Percentiles rank a stretch among this genome's conserved stretches.
These are phyloP conservation scores for Acromyrmex charruanus DNA, from an alignment of 1,140 invertebrate genomes.

Conservation along the genomic window DNA sequence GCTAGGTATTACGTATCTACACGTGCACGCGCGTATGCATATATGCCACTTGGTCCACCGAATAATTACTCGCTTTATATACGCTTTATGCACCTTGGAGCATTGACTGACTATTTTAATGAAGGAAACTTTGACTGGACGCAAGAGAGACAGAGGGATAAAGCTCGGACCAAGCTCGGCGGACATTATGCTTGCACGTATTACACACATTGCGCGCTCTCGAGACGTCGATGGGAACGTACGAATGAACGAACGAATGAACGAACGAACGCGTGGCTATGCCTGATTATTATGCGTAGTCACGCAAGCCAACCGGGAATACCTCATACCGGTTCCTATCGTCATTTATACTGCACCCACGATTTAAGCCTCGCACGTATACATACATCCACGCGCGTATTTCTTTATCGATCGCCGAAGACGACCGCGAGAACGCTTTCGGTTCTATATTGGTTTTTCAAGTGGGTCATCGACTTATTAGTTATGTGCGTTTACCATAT, in stretches of 20 bases:
- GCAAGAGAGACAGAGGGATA: conserved; percentile 19
- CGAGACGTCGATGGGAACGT: conserved; percentile 39
- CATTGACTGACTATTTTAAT: conserved; percentile 66
- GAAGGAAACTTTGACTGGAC: conserved; percentile 46
- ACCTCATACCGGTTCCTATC: conserved; percentile 39
- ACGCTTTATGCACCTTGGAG: conserved; percentile 62
- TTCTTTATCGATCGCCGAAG: conserved; percentile 64
- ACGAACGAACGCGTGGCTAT: conserved; percentile 4
- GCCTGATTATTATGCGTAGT: conserved; percentile 71
- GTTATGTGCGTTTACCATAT: conserved; percentile 26
- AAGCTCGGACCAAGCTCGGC: conserved; percentile 1
- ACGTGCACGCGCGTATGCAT: conserved; percentile 33
- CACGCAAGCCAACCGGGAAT: conserved; percentile 60
- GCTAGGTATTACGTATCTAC: conserved; percentile 38
- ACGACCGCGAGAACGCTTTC: conserved; percentile 25
- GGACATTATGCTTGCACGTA: conserved; percentile 24
- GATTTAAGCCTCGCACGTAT: conserved; percentile 62
- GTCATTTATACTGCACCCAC: conserved; percentile 33
- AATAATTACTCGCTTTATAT: conserved; percentile 70
- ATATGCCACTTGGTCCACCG: conserved; percentile 55
- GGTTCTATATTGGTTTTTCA: conserved; percentile 63
- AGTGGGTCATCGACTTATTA: conserved; percentile 62
- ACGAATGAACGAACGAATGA: conserved; percentile 4
- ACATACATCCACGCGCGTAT: conserved; percentile 19
- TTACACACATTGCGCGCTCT: background rate